Conservation (phyloP, 1,140 invertebrate genomes). For the Macrobrachium nipponense region DNA sequence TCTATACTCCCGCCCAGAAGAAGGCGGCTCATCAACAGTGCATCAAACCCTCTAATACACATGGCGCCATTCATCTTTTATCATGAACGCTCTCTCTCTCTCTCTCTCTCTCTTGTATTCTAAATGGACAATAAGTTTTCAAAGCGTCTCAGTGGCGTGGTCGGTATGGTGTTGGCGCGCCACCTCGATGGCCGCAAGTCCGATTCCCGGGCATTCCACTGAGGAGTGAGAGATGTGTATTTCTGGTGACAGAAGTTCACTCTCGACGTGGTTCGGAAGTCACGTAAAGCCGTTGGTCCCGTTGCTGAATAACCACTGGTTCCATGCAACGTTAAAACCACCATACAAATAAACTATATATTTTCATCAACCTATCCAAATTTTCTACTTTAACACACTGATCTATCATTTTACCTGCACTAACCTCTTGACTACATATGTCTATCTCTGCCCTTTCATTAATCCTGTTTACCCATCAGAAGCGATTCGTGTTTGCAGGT, state of each 20-base stretch:
- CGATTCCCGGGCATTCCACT: no score
- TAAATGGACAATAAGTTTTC: no score
- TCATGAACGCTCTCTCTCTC: conserved; percentile 1
- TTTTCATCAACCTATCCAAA: background rate
- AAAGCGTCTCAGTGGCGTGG: no score
- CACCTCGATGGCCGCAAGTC: no score
- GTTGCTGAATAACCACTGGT: no score
- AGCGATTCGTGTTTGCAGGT: background rate
- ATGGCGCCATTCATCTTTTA: background rate
- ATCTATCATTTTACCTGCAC: background rate
- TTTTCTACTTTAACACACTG: background rate
- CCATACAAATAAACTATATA: no score
- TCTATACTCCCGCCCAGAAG: background rate
- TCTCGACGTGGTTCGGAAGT: no score
- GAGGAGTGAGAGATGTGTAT: no score
- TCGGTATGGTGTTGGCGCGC: no score
- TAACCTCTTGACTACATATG: background rate
- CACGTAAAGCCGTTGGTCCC: no score
- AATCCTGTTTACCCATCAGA: background rate
- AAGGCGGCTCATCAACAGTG: background rate
- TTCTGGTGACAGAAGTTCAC: no score
- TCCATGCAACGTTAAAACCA: no score
- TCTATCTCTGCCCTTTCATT: background rate
- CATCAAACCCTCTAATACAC: background rate
- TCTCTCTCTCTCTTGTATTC: conserved; percentile 6